These are phyloP conservation scores for Xestia xanthographa DNA, from an alignment of 2,888 invertebrate genomes.

Conservation along the genomic window DNA sequence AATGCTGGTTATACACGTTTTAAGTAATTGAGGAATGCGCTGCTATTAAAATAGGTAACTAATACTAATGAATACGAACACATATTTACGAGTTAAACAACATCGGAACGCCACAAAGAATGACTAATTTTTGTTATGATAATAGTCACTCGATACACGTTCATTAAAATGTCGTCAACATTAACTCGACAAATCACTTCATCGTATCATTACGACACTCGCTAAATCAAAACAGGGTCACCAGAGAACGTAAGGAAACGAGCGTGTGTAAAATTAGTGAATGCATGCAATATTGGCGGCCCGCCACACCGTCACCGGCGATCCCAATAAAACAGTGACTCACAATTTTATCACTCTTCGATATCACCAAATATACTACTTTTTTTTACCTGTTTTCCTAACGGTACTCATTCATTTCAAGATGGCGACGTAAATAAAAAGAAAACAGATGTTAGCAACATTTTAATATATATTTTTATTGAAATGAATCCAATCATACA, in stretches of 20 bases:
- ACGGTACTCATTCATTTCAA: constrained; percentile 23
- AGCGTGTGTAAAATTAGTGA: constrained; percentile 51
- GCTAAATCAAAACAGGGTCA: constrained; percentile 59
- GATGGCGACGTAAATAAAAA: constrained; percentile 68
- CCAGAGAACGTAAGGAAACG: constrained; percentile 37
- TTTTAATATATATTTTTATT: constrained; percentile 91
- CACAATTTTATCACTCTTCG: constrained; percentile 52
- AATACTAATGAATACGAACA: constrained; percentile 1
- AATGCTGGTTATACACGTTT: background rate
- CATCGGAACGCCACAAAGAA: constrained; percentile 12
- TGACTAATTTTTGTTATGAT: constrained; percentile 53
- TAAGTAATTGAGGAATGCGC: background rate
- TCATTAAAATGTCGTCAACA: constrained; percentile 19
- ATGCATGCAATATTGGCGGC: constrained; percentile 55
- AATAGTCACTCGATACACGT: constrained; percentile 11
- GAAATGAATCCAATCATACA: constrained; percentile 90
- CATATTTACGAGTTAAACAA: constrained; percentile 15
- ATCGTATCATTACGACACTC: constrained; percentile 44
- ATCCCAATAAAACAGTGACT: constrained; percentile 60
- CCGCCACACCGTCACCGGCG: constrained; percentile 53
- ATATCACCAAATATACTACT: constrained; percentile 42
- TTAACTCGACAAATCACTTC: constrained; percentile 10
- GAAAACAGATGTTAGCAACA: constrained; percentile 88
- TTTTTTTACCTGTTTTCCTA: constrained; percentile 45
- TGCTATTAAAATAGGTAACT: background rate